Base-by-base conservation (phyloP, 2,888 invertebrate species). In the Oscheius sp. region DNA sequence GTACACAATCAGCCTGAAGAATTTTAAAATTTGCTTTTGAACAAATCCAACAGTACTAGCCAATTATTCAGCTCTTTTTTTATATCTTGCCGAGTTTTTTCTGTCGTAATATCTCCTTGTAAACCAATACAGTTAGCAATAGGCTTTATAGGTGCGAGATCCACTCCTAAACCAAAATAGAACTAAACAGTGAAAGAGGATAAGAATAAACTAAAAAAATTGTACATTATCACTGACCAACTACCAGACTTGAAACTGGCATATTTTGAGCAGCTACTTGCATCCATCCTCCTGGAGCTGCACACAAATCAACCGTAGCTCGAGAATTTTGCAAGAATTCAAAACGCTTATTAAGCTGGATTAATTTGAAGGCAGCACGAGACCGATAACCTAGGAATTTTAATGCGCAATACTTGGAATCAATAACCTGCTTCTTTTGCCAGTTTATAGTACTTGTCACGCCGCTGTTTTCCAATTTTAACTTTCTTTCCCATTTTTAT, bases 311-410 rank as follows among this genome's bases (percentile, higher is more conserved):
- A 87, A 99, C 92, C 84, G 96, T 94, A 91, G 99, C 96, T 91
- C 95, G 92, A 0, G 97, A 94, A 88, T 93, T 94, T 91, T 98
- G 95, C 6, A 99, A 91, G 90, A 99, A 99, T 69, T 95, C 95
- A 90, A 95, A 99, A 89, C 96, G 96, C 78, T 97, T 92, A 90
- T 99, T 99, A 68, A 99, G 90, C 89, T 99, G 99, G 78, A 99
- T 95, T 84, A 99, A 92, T 89, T 99, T 99, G 90, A 99, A 99
- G n/a, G 99, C 96, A 86, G 99, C 96, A 91, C 99, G 93, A 81
- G 98, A 96, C 82, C 99, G 92, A 89, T 93, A 99, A 85, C 99
- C 96, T 95, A 88, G 2, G 23, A 9, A 41, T 41, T 13, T 2
- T 29, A 6, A 5, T n/a, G n/a, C 13, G 1, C 53, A 49, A 18